Percentiles rank a stretch among this genome's conserved stretches.
These are phyloP conservation scores for Apistogramma diplotaenia DNA, from an alignment of 2,113 vertebrate species.

Conservation along the genomic window DNA sequence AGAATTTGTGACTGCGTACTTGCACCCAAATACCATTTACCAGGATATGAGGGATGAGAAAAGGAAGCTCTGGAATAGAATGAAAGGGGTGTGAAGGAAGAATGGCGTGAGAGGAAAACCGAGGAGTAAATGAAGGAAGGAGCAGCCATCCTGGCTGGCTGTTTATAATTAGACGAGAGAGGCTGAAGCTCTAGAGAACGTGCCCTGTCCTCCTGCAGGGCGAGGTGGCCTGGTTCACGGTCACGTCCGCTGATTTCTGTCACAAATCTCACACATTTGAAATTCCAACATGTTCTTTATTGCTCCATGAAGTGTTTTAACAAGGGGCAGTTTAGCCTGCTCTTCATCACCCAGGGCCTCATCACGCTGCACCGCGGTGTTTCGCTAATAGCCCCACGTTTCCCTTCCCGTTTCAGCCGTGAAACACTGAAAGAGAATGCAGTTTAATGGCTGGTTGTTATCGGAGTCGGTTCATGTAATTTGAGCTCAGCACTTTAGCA, in stretches of 20 bases:
- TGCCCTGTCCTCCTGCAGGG: background rate
- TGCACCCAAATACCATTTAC: background rate
- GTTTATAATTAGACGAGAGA: constrained; percentile 24
- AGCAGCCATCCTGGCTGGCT: constrained; percentile 8
- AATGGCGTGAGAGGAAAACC: background rate
- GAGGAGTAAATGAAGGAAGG: constrained; percentile 9
- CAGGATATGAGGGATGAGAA: background rate
- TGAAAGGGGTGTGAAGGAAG: background rate
- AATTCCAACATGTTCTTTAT: background rate
- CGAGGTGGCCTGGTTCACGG: background rate
- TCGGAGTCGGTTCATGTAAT: background rate
- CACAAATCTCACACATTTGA: background rate
- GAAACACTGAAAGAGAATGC: background rate
- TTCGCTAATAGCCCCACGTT: background rate
- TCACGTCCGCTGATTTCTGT: background rate
- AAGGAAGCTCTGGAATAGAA: background rate
- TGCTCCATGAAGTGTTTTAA: background rate
- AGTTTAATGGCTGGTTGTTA: background rate
- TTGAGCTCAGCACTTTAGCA: background rate
- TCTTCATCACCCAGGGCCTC: rapidly evolving
- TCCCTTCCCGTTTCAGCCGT: background rate
- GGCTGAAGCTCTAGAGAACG: constrained; percentile 11
- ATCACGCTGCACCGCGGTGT: rapidly evolving
- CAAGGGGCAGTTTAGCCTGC: background rate
- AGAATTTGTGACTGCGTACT: background rate